phyloP scores from a whole-genome alignment of 1,140 invertebrate genomes.

The Elysia chlorotica region DNA sequence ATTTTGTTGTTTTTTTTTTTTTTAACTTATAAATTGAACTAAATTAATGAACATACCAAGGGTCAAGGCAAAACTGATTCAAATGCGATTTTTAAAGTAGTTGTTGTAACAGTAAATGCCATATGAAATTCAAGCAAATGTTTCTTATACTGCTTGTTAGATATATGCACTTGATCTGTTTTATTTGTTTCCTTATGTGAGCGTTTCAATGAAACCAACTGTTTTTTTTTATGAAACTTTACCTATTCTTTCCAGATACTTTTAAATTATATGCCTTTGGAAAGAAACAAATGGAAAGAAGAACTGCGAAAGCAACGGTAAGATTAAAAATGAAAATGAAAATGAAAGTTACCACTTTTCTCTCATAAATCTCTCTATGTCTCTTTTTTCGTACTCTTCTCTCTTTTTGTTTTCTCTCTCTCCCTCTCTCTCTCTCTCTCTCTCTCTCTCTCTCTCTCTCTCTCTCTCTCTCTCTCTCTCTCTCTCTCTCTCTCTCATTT shows the following conservation, averaged over 20 bases:
- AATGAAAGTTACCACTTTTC: neutral
- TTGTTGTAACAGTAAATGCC: too few species aligned
- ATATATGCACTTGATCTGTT: too few species aligned
- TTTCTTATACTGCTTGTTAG: too few species aligned
- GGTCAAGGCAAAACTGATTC: too few species aligned
- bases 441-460: neutral
- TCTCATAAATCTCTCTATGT: neutral
- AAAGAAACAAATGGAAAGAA: constrained; percentile 36
- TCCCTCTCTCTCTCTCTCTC: neutral
- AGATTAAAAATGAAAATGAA: neutral
- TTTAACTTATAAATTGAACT: neutral
- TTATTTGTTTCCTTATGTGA: too few species aligned
- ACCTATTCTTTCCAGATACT: constrained; percentile 38
- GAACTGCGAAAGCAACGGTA: constrained; percentile 42
- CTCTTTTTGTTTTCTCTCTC: neutral
- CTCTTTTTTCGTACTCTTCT: neutral
- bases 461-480: neutral
- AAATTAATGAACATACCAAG: too few species aligned
- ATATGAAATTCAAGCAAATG: too few species aligned
- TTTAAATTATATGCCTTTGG: constrained; percentile 43
- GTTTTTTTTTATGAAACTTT: too few species aligned
- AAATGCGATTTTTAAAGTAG: too few species aligned
- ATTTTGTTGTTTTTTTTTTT: constrained; percentile 5
- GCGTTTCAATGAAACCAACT: too few species aligned
- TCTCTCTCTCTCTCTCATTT: neutral